A percentile compares a stretch with the other conserved stretches of the same genome.
phyloP scores from a whole-genome alignment of 2,888 invertebrate genomes.

The Polylopha cassiicola region DNA sequence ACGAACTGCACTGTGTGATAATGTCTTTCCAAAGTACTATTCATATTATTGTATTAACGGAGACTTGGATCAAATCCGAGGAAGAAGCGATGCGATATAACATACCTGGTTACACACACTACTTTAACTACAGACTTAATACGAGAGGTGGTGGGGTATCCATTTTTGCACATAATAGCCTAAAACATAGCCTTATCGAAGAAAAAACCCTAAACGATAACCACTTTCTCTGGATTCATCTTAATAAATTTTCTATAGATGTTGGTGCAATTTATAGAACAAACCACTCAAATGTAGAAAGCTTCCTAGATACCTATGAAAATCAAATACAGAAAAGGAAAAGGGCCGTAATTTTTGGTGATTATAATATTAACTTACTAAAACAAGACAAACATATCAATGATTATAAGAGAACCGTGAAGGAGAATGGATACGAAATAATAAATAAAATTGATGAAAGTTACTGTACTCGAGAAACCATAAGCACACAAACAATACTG shows the following conservation, averaged over 20 bases:
- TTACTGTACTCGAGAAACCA: constrained; percentile 22
- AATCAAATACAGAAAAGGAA: constrained; percentile 17
- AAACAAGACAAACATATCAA: constrained; percentile 1
- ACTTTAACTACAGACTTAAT: constrained; percentile 24
- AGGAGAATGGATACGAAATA: constrained; percentile 18
- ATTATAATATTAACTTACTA: constrained; percentile 21
- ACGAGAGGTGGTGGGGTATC: constrained; percentile 31
- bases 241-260: constrained; percentile 22
- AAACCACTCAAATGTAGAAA: constrained; percentile 16
- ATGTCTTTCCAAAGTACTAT: not conserved
- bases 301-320: constrained; percentile 20
- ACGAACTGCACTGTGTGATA: not conserved
- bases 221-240: constrained; percentile 29
- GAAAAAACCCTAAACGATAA: constrained; percentile 24
- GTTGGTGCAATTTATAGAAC: constrained; percentile 23
- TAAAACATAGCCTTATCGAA: constrained; percentile 26
- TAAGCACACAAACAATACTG: constrained; percentile 21
- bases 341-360: constrained; percentile 21
- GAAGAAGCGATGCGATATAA: not conserved
- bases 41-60: not conserved
- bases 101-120: not conserved
- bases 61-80: not conserved
- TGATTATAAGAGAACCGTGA: constrained; percentile 8
- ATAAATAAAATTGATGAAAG: constrained; percentile 18
- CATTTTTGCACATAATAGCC: constrained; percentile 26